These are phyloP conservation scores for Xiphophorus maculatus DNA, from an alignment of 2,113 vertebrate genomes.

Conservation along the genomic window DNA sequence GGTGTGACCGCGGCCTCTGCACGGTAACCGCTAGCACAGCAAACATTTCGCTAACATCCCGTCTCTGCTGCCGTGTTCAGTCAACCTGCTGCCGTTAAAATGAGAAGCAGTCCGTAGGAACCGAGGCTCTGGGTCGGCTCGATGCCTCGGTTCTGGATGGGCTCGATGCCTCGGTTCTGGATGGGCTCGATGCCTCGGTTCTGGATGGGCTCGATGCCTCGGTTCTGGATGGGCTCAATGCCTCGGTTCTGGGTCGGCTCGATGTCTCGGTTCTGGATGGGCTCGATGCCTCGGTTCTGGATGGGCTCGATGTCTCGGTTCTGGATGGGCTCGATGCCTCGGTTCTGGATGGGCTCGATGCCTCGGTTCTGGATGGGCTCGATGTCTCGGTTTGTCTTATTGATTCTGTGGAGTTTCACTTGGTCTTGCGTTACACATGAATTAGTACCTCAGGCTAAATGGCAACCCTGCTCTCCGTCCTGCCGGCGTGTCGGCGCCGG, in stretches of 20 bases:
- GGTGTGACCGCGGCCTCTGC: slow-evolving; percentile 46
- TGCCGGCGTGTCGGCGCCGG: slow-evolving; percentile 41
- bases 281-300: no score
- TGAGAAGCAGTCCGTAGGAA: slow-evolving; percentile 19
- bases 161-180: no score
- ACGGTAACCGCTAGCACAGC: slow-evolving; percentile 31
- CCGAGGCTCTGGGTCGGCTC: background rate
- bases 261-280: background rate
- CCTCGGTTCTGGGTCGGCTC: background rate
- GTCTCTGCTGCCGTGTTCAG: slow-evolving; percentile 6
- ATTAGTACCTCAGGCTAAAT: slow-evolving; percentile 30
- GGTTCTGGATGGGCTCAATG: no score
- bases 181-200: no score
- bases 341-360: no score
- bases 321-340: no score
- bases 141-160: no score
- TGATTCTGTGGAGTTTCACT: slow-evolving; percentile 37
- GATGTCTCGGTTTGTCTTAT: slow-evolving; percentile 32
- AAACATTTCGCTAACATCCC: slow-evolving; percentile 27
- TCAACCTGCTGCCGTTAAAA: slow-evolving; percentile 21
- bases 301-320: background rate
- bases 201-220: no score
- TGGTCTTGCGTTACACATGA: slow-evolving; percentile 21
- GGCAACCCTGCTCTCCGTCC: slow-evolving; percentile 32
- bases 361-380: no score